phyloP scores from a whole-genome alignment of 2,797 vertebrate species.

The Eutrigla gurnardus region DNA sequence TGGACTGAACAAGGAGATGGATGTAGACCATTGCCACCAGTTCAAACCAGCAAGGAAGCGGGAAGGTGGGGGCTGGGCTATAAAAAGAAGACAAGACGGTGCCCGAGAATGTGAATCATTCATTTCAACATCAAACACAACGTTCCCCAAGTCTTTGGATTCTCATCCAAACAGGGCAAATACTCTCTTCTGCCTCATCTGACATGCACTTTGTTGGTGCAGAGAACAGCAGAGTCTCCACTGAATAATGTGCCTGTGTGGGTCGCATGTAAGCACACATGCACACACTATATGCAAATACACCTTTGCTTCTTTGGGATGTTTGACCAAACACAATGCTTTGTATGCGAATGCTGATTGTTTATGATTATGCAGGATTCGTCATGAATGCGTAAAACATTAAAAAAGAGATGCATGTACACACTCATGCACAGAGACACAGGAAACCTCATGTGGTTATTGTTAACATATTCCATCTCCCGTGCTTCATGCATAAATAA shows the following conservation, averaged over 20 bases:
- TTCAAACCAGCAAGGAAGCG: conserved; percentile 23
- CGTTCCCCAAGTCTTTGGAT: conserved; percentile 37
- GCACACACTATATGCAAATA: conserved; percentile 1
- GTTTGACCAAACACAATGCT: not conserved
- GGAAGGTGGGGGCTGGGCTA: not conserved
- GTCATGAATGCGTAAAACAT: not conserved
- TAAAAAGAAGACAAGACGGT: conserved; percentile 40
- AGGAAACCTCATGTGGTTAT: conserved; percentile 1
- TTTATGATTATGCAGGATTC: not conserved
- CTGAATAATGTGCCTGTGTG: conserved; percentile 12
- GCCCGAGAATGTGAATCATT: conserved; percentile 48
- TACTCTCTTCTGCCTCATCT: conserved; percentile 41
- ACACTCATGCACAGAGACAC: not conserved
- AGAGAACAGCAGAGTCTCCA: conserved; percentile 12
- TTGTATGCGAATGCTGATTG: not conserved
- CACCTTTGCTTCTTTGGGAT: not conserved
- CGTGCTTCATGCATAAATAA: conserved; percentile 14
- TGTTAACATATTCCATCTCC: conserved; percentile 30
- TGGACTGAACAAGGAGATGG: conserved; percentile 10
- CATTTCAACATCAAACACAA: conserved; percentile 54
- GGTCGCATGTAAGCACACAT: not conserved
- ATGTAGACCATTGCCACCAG: conserved; percentile 7
- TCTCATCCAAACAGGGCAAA: conserved; percentile 52
- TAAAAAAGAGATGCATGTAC: not conserved
- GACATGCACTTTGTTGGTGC: conserved; percentile 60